Conservation (phyloP, 37 sponge, comb jelly and placozoan species). For the Eunapius fragilis region DNA sequence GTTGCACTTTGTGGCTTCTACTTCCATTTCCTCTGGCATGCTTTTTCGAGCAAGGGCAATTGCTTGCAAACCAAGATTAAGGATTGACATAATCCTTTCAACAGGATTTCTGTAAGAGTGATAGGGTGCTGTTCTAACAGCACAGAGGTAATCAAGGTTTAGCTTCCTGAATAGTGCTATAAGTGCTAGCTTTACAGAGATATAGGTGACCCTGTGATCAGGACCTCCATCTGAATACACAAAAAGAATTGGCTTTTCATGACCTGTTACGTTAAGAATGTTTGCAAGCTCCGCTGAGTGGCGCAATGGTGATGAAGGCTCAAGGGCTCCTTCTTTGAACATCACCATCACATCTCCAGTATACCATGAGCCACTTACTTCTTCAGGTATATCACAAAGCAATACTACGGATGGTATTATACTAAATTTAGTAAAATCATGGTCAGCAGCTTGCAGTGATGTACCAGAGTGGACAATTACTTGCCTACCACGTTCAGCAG, state of each 20-base stretch:
- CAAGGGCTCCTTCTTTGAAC: constrained; percentile 51
- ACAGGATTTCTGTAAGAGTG: constrained; percentile 62
- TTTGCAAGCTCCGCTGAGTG: constrained; percentile 43
- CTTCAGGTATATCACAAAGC: constrained; percentile 36
- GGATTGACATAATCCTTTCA: constrained; percentile 41
- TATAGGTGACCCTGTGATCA: constrained; percentile 36
- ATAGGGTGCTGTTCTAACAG: constrained; percentile 24
- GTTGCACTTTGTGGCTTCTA: constrained; percentile 29
- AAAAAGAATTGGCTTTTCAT: constrained; percentile 24
- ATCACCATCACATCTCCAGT: constrained; percentile 37
- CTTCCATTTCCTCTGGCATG: constrained; percentile 5
- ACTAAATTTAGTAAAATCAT: constrained; percentile 52
- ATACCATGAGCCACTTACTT: constrained; percentile 50
- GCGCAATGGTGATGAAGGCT: constrained; percentile 51
- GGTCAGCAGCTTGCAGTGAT: constrained; percentile 50
- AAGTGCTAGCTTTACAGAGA: constrained; percentile 40
- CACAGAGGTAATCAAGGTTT: constrained; percentile 12
- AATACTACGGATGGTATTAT: constrained; percentile 32
- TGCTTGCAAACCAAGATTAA: constrained; percentile 37
- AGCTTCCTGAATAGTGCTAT: constrained; percentile 27
- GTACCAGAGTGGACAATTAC: constrained; percentile 10
- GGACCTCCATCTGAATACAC: constrained; percentile 60
- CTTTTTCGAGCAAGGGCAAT: constrained; percentile 7
- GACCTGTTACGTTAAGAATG: background rate
- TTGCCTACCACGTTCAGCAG: constrained; percentile 48